A percentile compares a stretch with the other conserved stretches of the same genome.
Evolutionary conservation across 2,888 invertebrate genomes (phyloP).

Genomic region (Theretra japonica): DNA sequence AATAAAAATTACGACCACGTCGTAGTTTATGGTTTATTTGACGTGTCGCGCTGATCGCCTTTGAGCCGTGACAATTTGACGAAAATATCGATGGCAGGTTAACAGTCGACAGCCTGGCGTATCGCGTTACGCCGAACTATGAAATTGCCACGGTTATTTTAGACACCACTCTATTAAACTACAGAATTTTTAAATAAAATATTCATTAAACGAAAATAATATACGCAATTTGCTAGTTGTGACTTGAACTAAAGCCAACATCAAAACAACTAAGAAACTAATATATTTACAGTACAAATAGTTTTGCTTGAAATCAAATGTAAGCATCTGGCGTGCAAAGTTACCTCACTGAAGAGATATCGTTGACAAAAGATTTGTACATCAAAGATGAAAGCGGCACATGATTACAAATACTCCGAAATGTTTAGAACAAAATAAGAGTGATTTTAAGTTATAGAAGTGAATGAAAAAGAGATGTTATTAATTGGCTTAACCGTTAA

Average conservation of each 20-base stretch:
- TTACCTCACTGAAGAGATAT: background rate
- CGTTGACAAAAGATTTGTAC: background rate
- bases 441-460: no score
- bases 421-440: no score
- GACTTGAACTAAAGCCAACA: conserved; percentile 39
- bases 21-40: conserved; percentile 67
- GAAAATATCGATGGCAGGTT: conserved; percentile 75
- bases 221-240: conserved; percentile 31
- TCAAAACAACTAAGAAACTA: conserved; percentile 23
- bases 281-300: conserved; percentile 21
- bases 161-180: conserved; percentile 55
- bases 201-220: conserved; percentile 35
- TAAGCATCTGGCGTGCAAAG: background rate
- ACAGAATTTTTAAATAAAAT: conserved; percentile 37
- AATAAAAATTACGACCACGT: conserved; percentile 48
- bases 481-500: background rate
- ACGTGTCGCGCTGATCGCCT: conserved; percentile 57
- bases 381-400: no score
- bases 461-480: background rate
- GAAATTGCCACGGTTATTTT: conserved; percentile 66
- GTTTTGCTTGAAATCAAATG: conserved; percentile 2
- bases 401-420: no score
- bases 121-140: conserved; percentile 70
- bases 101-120: conserved; percentile 69
- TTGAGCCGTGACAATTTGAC: conserved; percentile 62